phyloP scores from a whole-genome alignment of 2,113 vertebrate genomes.

The Bubo scandiacus region DNA sequence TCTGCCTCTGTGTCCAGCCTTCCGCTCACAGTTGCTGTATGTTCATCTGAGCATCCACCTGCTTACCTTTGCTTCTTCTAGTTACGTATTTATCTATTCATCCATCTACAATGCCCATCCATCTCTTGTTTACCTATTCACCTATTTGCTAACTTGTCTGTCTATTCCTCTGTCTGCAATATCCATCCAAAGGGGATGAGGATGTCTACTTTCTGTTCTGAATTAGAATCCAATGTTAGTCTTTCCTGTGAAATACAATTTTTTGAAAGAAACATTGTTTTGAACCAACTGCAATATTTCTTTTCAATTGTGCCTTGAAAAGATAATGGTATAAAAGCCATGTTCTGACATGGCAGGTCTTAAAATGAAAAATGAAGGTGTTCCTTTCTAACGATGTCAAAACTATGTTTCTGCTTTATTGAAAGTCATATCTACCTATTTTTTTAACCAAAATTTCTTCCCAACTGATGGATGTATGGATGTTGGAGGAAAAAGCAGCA shows the following conservation, averaged over 20 bases:
- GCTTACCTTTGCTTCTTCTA: not conserved
- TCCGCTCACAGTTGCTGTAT: not conserved
- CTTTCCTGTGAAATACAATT: not conserved
- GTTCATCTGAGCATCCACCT: not conserved
- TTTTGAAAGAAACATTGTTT: not conserved
- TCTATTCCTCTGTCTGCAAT: not conserved
- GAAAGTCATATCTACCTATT: not conserved
- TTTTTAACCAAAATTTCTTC: not conserved
- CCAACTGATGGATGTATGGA: not conserved
- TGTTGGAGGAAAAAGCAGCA: not conserved
- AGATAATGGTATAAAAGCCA: not conserved
- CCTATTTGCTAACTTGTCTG: not conserved
- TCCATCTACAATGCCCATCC: not conserved
- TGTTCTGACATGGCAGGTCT: not conserved
- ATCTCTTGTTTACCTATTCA: not conserved
- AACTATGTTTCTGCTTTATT: not conserved
- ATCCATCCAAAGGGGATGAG: not conserved
- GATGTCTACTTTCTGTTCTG: not conserved
- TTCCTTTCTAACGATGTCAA: not conserved
- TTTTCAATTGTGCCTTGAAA: conserved; percentile 6
- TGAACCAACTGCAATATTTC: not conserved
- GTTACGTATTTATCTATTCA: not conserved
- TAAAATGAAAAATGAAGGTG: conserved; percentile 5
- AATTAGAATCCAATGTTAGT: not conserved
- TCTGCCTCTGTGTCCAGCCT: not conserved